Evolutionary conservation across 2,113 vertebrate species (phyloP), one percentile per base, ranked within the genome.

Genomic region (Labrus mixtus): DNA sequence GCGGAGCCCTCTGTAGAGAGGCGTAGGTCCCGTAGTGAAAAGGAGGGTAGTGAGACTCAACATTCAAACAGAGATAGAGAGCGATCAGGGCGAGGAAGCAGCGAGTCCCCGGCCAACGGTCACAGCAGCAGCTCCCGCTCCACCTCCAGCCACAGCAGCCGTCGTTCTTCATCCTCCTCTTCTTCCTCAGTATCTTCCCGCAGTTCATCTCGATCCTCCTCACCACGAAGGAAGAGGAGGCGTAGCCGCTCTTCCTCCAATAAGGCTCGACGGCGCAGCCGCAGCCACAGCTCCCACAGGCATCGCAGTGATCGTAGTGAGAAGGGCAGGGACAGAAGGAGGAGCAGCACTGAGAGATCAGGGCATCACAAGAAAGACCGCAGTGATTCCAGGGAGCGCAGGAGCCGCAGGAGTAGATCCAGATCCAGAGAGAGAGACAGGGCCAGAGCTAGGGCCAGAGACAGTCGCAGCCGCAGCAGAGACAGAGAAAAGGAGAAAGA

Each of bases 101-200:
- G 93, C 19, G 79, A 70, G 17, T 96, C 96, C 4, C 93, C 96
- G 53, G 95, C 95, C 73, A 96, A 96, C 15, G 96, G 95, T 55
- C 88, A 73, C 73, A 97, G 96, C 56, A 97, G 96, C 76, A 97
- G 96, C 90, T 96, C 94, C 60, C 96, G 91, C 70, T 95, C 96
- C 79, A 95, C 94, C 37, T 97, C 96, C 20, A 95, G 90, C 76
- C 95, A 93, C 63, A 97, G 95, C 92, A 97, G 95, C 88, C 95
- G 92, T 43, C 95, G 87, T 0, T 97, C 97, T 62, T 97, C 96
- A 39, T 97, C 96, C 23, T 97, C 96, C 0, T 98, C 97, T 0
- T 98, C 97, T 43, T 95, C 91, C 16, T 97, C 97, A 46, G 95
- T 93, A 8, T 98, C 97, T 23, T 98, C 96, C 60, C 95, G 93